Conservation (phyloP, 1,140 invertebrate genomes). For the Anagrus nilaparvatae region DNA sequence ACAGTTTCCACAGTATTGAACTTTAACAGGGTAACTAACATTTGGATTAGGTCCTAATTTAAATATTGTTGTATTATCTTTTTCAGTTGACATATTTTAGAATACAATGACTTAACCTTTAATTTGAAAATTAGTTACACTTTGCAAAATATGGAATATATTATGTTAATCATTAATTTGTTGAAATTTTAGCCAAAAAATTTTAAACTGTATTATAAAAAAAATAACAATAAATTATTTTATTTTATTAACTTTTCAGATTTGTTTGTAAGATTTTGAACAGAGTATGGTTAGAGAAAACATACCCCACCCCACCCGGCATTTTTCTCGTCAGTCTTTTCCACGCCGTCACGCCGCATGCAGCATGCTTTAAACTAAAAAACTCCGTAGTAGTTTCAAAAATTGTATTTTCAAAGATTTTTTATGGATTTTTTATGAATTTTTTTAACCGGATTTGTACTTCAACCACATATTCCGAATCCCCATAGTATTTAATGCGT, state of each 20-base stretch:
- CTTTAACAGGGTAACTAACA: conserved; percentile 72
- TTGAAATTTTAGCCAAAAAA: too few relatives aligned
- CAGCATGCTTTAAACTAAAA: too few relatives aligned
- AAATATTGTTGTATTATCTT: conserved; percentile 28
- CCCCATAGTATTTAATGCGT: too few relatives aligned
- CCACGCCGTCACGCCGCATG: not conserved
- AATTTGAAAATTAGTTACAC: not conserved
- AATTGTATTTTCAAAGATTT: too few relatives aligned
- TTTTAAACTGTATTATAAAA: not conserved
- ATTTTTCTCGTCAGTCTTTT: not conserved
- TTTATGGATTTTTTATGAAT: too few relatives aligned
- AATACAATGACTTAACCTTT: conserved; percentile 12
- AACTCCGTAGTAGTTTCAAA: too few relatives aligned
- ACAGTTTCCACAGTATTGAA: conserved; percentile 92
- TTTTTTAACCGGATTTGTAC: too few relatives aligned
- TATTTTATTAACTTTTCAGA: not conserved
- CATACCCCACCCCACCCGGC: conserved; percentile 9
- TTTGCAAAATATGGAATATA: conserved; percentile 3
- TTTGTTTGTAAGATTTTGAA: conserved; percentile 6
- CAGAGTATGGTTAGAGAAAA: conserved; percentile 7
- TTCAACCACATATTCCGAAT: too few relatives aligned
- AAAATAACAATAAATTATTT: not conserved
- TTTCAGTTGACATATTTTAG: conserved; percentile 31
- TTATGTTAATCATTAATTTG: too few relatives aligned
- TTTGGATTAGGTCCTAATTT: conserved; percentile 43